These are phyloP conservation scores for Herpetotheres cachinnans DNA, from an alignment of 2,113 vertebrate species.

Conservation along the genomic window DNA sequence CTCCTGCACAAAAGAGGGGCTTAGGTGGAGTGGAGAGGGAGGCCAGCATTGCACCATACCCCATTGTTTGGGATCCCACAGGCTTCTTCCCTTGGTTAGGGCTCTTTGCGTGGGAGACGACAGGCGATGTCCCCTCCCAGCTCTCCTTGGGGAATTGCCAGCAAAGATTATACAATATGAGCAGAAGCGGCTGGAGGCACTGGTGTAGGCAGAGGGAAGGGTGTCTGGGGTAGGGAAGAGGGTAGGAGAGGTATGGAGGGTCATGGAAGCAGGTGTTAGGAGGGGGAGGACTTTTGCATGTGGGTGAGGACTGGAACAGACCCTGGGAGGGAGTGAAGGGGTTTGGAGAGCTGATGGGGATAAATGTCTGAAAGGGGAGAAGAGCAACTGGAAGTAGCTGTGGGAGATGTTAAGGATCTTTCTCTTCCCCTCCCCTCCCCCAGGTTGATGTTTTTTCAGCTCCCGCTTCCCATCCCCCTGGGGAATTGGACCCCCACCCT, in stretches of 20 bases:
- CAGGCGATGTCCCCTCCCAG: not conserved
- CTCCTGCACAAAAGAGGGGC: not conserved
- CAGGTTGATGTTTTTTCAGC: not conserved
- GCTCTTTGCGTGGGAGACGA: not conserved
- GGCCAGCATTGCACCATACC: slow-evolving; percentile 27
- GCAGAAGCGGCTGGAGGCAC: not conserved
- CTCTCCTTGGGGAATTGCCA: not conserved
- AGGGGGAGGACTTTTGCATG: not conserved
- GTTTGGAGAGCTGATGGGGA: not conserved
- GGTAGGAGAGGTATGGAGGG: not conserved
- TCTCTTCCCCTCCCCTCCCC: not conserved
- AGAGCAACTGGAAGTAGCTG: not conserved
- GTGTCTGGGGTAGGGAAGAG: not conserved
- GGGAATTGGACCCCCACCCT: not conserved
- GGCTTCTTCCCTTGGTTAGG: not conserved
- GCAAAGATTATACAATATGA: not conserved
- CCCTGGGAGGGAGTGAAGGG: not conserved
- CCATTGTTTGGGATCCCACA: not conserved
- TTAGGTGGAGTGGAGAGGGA: not conserved
- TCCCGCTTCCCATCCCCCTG: not conserved
- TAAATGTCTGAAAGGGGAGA: not conserved
- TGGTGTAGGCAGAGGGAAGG: not conserved
- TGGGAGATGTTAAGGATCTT: not conserved
- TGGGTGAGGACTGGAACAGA: not conserved
- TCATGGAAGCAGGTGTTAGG: not conserved